Conservation (phyloP, 2,113 vertebrate genomes). For the Channa maculata region DNA sequence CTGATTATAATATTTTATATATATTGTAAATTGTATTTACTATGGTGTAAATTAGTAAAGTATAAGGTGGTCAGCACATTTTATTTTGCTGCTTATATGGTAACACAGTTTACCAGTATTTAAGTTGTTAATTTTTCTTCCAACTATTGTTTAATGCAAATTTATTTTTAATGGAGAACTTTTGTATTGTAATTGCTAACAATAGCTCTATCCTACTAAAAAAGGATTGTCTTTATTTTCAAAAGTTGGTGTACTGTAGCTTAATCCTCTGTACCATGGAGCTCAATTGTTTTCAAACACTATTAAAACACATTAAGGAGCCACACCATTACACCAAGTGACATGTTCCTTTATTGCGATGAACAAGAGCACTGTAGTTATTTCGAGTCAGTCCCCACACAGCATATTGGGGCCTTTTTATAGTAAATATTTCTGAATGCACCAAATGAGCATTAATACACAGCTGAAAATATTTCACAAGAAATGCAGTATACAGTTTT, state of each 20-base stretch:
- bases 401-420: background rate
- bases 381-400: background rate
- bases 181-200: too few relatives aligned
- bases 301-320: background rate
- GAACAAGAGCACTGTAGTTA: background rate
- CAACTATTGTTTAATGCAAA: too few relatives aligned
- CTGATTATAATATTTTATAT: too few relatives aligned
- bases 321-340: background rate
- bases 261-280: background rate
- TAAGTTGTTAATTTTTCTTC: too few relatives aligned
- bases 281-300: background rate
- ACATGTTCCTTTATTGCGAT: background rate
- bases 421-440: background rate
- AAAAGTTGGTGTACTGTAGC: background rate
- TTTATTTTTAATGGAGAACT: too few relatives aligned
- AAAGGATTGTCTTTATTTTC: background rate
- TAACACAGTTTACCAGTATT: too few relatives aligned
- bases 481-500: background rate
- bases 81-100: too few relatives aligned
- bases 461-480: background rate
- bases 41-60: too few relatives aligned
- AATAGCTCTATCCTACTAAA: too few relatives aligned
- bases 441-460: constrained; percentile 3
- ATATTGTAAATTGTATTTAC: too few relatives aligned
- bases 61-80: too few relatives aligned